Conservation (phyloP, 2,113 vertebrate genomes). For the Hyperopisus bebe region DNA sequence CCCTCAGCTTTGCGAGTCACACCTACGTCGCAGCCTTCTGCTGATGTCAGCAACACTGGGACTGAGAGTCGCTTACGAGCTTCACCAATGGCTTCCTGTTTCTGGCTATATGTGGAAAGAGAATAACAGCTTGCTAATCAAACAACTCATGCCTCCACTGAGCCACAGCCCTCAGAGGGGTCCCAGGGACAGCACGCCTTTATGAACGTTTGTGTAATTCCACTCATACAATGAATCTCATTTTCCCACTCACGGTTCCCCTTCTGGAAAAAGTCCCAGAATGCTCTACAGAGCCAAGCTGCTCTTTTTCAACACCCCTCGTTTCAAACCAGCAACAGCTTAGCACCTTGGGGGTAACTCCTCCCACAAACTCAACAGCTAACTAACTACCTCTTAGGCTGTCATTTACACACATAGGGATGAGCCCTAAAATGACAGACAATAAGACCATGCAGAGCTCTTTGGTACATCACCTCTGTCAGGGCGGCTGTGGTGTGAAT, state of each 20-base stretch:
- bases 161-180: not conserved
- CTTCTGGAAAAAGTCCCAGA: conserved; percentile 4
- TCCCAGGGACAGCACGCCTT: not conserved
- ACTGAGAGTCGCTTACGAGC: not conserved
- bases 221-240: not conserved
- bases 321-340: not conserved
- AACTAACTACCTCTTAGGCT: not conserved
- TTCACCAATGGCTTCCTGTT: not conserved
- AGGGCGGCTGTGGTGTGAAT: not conserved
- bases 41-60: not conserved
- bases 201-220: not conserved
- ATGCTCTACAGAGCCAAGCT: not conserved
- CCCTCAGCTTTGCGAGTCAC: not conserved
- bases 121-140: not conserved
- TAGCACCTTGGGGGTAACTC: not conserved
- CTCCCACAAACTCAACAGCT: not conserved
- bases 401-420: not conserved
- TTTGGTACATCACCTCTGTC: not conserved
- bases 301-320: not conserved
- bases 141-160: not conserved
- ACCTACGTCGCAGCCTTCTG: not conserved
- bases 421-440: not conserved
- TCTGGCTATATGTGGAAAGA: not conserved
- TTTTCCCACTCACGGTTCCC: not conserved
- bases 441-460: not conserved